A percentile compares a stretch with the other conserved stretches of the same genome.
Evolutionary conservation across 2,113 vertebrate species (phyloP).

Genomic region (Chunga burmeisteri): DNA sequence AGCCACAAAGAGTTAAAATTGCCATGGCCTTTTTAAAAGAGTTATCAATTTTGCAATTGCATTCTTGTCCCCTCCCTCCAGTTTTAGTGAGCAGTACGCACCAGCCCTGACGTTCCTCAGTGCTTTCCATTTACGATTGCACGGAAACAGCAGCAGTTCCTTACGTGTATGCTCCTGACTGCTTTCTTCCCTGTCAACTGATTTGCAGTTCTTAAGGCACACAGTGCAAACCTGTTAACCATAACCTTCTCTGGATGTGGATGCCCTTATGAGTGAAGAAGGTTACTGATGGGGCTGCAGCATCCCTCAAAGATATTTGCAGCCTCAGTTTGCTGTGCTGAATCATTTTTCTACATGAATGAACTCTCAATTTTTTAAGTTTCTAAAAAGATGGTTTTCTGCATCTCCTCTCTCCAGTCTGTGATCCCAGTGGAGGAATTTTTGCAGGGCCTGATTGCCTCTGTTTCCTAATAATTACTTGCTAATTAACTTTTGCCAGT

Average conservation of each 20-base stretch:
- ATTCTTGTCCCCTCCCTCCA: not conserved
- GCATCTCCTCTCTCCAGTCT: not conserved
- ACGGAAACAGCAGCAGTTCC: not conserved
- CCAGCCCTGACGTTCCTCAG: not conserved
- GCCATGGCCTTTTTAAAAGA: not conserved
- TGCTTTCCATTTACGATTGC: not conserved
- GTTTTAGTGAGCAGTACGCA: not conserved
- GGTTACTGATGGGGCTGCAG: not conserved
- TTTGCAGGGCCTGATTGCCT: not conserved
- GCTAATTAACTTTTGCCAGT: slow-evolving; percentile 31
- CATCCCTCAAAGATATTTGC: not conserved
- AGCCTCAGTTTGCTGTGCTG: not conserved
- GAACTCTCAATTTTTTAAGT: not conserved
- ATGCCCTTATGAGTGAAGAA: not conserved
- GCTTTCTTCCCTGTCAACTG: not conserved
- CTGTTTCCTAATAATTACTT: slow-evolving; percentile 12
- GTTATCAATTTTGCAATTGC: not conserved
- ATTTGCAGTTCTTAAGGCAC: not conserved
- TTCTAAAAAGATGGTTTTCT: not conserved
- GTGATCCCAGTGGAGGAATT: not conserved
- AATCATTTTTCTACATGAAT: not conserved
- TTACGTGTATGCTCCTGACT: not conserved
- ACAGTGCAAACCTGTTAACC: not conserved
- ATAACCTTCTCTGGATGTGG: not conserved
- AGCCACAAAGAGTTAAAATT: not conserved